phyloP scores from a whole-genome alignment of 2,797 vertebrate genomes.

The Menidia menidia region DNA sequence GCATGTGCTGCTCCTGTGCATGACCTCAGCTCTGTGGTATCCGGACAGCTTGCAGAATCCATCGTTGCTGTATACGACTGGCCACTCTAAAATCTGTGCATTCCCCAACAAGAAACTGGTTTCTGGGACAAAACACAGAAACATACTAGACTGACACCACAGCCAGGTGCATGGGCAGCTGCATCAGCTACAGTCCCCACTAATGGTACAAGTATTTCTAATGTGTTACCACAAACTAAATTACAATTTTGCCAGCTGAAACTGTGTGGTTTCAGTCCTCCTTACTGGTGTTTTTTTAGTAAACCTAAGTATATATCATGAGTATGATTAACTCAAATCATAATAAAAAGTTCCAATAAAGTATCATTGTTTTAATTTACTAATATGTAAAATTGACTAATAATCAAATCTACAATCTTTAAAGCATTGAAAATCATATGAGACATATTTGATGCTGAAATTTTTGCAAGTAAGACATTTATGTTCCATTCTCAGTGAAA shows the following conservation, averaged over 20 bases:
- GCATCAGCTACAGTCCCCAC: background rate
- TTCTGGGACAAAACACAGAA: conserved; percentile 80
- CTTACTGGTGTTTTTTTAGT: background rate
- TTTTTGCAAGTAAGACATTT: conserved; percentile 67
- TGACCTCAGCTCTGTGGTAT: conserved; percentile 97
- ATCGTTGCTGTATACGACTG: conserved; percentile 98
- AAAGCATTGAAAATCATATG: conserved; percentile 31
- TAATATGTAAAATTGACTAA: conserved; percentile 3
- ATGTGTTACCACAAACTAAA: background rate
- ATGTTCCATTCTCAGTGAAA: conserved; percentile 55
- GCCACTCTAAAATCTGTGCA: conserved; percentile 98
- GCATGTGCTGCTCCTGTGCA: conserved; percentile 99
- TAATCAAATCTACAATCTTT: conserved; percentile 22
- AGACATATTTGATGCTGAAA: conserved; percentile 30
- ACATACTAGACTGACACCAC: background rate
- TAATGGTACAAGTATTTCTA: background rate
- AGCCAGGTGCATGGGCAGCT: background rate
- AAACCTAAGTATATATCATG: background rate
- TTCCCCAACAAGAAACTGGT: conserved; percentile 98
- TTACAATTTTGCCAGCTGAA: background rate
- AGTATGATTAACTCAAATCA: background rate
- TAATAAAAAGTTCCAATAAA: background rate
- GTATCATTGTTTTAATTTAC: conserved; percentile 1
- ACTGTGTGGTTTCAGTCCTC: background rate
- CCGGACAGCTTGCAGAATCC: conserved; percentile 98